Evolutionary conservation across 1,140 invertebrate genomes (phyloP), one percentile per base, ranked within the genome.

Genomic region (Drosophila sulfurigaster): DNA sequence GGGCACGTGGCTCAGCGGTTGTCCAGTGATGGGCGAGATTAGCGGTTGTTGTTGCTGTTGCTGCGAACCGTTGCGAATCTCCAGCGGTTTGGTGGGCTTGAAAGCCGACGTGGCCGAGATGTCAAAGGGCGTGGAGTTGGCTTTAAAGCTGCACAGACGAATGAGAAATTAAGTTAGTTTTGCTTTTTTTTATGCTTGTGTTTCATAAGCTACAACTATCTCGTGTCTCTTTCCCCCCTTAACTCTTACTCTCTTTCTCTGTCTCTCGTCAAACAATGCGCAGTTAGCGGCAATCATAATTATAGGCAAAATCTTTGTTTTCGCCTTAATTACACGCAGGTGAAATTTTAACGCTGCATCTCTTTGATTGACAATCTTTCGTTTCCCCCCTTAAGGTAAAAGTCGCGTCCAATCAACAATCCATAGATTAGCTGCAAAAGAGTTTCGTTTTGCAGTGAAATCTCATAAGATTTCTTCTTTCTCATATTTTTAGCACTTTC

Each of bases 81-180:
- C 90, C 76, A 91, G 60, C 43, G 80, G 82, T 59, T 87, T 91
- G 58, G 90, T 90, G 52, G 89, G 90, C 76, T 87, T 91, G 13
- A 91, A 91, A 30, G 90, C 90, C 58, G 90, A 91, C 45, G 82
- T 69, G 60, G 76, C 74, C 67, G 86, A 90, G 69, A 89, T 89
- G 75, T 85, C 86, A 43, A 90, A 85, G 69, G 90, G 82, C 76
- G 89, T 81, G 48, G 81, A 81, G 70, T 81, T 91, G 62, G 82
- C 87, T 91, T 91, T 91, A 38, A 91, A 91, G 90, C 90, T 91
- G 75, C n/a, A 25, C 2, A 76, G 20, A 28, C 41, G 8, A 15
- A 51, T 64, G 54, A 13, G 32, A 69, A 69, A 59, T 45, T 32
- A 58, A 41, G 30, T 68, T 59, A 68, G 52, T 10, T 48, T 62